Evolutionary conservation across 2,797 vertebrate species (phyloP).

Genomic region (Florisuga fusca): DNA sequence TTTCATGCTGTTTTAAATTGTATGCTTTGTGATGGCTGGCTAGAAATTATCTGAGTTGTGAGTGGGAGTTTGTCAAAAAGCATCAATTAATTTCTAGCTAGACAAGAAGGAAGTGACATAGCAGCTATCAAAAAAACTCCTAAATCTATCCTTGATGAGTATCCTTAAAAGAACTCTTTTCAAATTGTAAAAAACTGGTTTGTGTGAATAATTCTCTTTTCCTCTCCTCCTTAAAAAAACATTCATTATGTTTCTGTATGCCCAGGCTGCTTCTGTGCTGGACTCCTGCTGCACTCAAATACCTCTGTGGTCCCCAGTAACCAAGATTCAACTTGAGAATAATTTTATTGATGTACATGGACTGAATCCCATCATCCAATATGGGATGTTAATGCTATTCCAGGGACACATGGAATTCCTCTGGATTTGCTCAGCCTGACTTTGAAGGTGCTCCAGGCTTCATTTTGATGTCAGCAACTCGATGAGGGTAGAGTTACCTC

Average conservation of each 20-base stretch:
- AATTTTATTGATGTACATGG: background rate
- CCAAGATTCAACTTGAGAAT: background rate
- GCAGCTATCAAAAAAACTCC: conserved; percentile 7
- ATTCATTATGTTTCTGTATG: accelerated
- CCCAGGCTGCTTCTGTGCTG: background rate
- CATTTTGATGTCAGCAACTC: background rate
- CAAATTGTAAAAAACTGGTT: background rate
- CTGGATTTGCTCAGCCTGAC: background rate
- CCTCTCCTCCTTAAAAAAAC: background rate
- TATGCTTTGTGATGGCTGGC: conserved; percentile 44
- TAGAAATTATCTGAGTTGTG: background rate
- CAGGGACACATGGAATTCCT: background rate
- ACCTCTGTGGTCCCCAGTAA: background rate
- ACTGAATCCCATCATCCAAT: background rate
- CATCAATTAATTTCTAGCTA: conserved; percentile 31
- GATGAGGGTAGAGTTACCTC: accelerated
- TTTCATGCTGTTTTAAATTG: conserved; percentile 13
- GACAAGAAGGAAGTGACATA: conserved; percentile 62
- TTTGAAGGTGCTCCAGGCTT: background rate
- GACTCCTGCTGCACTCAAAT: background rate
- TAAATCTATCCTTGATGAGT: background rate
- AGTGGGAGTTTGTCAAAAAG: conserved; percentile 41
- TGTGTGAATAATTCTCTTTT: background rate
- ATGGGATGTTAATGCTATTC: background rate
- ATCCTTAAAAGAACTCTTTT: conserved; percentile 48